A percentile compares a stretch with the other conserved stretches of the same genome.
Evolutionary conservation across 1,140 invertebrate species (phyloP).

Genomic region (Aphelenchoides avenae): DNA sequence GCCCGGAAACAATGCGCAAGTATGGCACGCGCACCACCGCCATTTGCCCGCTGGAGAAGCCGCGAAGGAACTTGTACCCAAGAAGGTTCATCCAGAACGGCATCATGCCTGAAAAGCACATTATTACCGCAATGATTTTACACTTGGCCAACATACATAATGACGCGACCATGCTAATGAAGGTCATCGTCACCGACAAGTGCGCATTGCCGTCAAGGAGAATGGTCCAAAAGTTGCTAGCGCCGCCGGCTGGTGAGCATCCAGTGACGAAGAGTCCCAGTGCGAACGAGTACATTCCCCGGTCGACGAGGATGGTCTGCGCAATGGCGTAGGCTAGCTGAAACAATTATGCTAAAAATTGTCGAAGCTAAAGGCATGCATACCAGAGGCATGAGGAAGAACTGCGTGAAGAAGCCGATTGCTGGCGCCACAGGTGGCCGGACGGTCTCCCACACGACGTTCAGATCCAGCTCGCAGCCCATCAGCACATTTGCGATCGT

Average conservation of each 20-base stretch:
- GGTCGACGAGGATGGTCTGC: constrained; percentile 65
- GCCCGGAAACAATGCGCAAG: constrained; percentile 71
- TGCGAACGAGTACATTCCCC: constrained; percentile 47
- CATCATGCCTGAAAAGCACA: constrained; percentile 73
- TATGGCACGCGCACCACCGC: constrained; percentile 75
- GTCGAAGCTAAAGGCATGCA: constrained; percentile 48
- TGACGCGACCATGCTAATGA: constrained; percentile 76
- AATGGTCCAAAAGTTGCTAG: constrained; percentile 90
- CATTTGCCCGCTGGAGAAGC: constrained; percentile 52
- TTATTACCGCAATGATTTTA: not conserved
- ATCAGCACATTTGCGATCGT: constrained; percentile 84
- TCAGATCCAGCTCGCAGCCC: constrained; percentile 72
- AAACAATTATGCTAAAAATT: constrained; percentile 36
- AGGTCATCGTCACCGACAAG: constrained; percentile 85
- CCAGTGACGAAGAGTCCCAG: constrained; percentile 82
- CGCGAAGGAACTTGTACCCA: constrained; percentile 72
- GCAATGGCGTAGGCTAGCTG: constrained; percentile 75
- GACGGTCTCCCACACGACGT: constrained; percentile 69
- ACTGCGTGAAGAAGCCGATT: constrained; percentile 78
- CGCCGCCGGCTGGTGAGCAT: constrained; percentile 81
- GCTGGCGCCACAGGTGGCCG: constrained; percentile 74
- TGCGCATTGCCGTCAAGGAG: constrained; percentile 80
- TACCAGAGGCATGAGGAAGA: constrained; percentile 81
- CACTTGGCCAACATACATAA: constrained; percentile 67
- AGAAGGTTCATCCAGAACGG: constrained; percentile 89